A percentile compares a stretch with the other conserved stretches of the same genome.
These are phyloP conservation scores for Notocelia uddmanniana DNA, from an alignment of 2,888 invertebrate genomes.

Conservation along the genomic window DNA sequence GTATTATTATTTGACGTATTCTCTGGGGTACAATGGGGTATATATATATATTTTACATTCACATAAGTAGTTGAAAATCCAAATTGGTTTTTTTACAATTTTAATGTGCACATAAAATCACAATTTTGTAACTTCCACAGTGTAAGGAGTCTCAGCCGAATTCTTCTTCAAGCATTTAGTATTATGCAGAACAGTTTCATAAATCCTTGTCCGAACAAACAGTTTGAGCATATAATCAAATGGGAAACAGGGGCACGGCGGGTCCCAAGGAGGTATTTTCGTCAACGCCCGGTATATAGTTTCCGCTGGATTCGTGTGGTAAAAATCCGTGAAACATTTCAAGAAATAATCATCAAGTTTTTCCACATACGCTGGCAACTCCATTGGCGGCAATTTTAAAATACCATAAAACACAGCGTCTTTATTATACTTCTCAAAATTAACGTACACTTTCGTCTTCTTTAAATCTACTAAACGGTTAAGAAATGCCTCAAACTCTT, in stretches of 20 bases:
- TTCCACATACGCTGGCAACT: constrained; percentile 7
- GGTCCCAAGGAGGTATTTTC: background rate
- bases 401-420: constrained; percentile 6
- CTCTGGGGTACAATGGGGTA: no score
- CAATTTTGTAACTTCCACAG: constrained; percentile 8
- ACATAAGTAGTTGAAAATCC: background rate
- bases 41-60: background rate
- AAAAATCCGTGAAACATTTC: background rate
- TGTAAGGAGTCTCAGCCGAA: background rate
- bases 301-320: constrained; percentile 11
- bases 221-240: constrained; percentile 18
- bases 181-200: constrained; percentile 8
- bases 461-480: constrained; percentile 4
- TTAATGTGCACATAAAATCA: background rate
- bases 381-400: constrained; percentile 10
- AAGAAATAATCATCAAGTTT: constrained; percentile 12
- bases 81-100: background rate
- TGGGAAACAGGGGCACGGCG: constrained; percentile 14
- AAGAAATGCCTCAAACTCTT: background rate
- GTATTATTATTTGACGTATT: no score
- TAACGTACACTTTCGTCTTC: constrained; percentile 5
- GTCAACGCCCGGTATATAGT: background rate
- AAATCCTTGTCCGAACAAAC: constrained; percentile 20
- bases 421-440: constrained; percentile 12
- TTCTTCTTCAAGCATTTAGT: background rate